Base-by-base conservation (phyloP, 2,797 vertebrate genomes). In the Myotis vivesi region DNA sequence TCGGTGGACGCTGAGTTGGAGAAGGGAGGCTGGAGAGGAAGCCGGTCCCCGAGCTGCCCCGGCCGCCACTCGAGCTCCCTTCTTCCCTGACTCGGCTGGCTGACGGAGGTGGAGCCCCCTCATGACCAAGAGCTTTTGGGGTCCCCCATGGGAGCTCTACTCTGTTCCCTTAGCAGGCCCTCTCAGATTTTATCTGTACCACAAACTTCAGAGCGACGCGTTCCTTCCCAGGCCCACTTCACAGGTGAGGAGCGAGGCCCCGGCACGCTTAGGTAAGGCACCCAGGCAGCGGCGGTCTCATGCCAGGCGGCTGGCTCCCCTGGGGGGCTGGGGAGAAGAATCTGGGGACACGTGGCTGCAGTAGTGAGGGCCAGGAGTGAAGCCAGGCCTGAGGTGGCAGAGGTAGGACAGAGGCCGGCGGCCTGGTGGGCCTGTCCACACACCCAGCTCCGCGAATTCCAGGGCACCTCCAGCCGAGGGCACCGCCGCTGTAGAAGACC, bases 31-130 rank as follows among this genome's bases (percentile, higher is more conserved):
- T 30, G 3, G 5, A 36, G 81, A 89, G 33, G 49, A 83, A 28
- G 23, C 20, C 2, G 2, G 25, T 1, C 6, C 12, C 10, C 1
- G 1, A 12, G 25, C n/a, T 11, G 6, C 36, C 44, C 51, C 11
- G 17, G 17, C 41, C 1, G 2, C 28, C 17, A 22, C 55, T 12
- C 6, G 12, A 49, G 33, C 8, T 16, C 2, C 25, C 7, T 23
- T 57, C 46, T 46, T 36, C 28, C 36, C 19, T 66, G 5, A 13
- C 11, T 41, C 6, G n/a, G 51, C 15, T 28, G 46, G 25, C 19
- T 10, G 0, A 28, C 11, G 23, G 0, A 73, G 30, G 3, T 10
- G 22, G n/a, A 8, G 25, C 19, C n/a, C 49, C 10, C 19, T 33
- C 19, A 28, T 8, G 53, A 76, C 5, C 11, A 44, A 28, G 25